Evolutionary conservation across 2,113 vertebrate genomes (phyloP).

Genomic region (Podiceps cristatus): DNA sequence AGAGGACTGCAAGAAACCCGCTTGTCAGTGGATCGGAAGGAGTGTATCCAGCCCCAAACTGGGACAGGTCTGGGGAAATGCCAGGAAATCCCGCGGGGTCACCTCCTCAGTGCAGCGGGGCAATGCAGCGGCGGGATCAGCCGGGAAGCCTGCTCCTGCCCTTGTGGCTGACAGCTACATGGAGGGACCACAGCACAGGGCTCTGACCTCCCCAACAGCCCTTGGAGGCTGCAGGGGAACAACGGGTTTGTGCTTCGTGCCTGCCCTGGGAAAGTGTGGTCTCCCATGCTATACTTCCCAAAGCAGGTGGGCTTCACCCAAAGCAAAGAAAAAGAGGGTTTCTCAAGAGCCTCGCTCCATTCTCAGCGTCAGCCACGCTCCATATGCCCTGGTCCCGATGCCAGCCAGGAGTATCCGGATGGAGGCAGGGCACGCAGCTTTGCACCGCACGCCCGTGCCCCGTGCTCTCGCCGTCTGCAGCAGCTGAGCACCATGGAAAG

Average conservation of each 20-base stretch:
- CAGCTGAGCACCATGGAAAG: neutral
- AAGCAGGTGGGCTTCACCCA: neutral
- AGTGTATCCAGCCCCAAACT: neutral
- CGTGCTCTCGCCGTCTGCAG: fast-evolving
- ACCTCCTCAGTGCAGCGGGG: neutral
- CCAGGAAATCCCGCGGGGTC: neutral
- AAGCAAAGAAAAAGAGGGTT: neutral
- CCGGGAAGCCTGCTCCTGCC: neutral
- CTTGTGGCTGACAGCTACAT: neutral
- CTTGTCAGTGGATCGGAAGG: neutral
- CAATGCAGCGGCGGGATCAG: neutral
- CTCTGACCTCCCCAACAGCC: neutral
- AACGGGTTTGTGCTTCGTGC: neutral
- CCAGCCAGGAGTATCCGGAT: neutral
- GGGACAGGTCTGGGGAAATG: neutral
- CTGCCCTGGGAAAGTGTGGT: neutral
- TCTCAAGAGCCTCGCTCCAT: neutral
- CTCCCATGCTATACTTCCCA: neutral
- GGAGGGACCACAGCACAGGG: neutral
- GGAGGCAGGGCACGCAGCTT: neutral
- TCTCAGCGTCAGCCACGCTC: neutral
- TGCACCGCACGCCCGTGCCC: fast-evolving
- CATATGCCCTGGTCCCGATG: neutral
- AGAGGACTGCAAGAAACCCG: neutral
- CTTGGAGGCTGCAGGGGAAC: neutral